Evolutionary conservation across 2,888 invertebrate genomes (phyloP).

Genomic region (Diadromus collaris): DNA sequence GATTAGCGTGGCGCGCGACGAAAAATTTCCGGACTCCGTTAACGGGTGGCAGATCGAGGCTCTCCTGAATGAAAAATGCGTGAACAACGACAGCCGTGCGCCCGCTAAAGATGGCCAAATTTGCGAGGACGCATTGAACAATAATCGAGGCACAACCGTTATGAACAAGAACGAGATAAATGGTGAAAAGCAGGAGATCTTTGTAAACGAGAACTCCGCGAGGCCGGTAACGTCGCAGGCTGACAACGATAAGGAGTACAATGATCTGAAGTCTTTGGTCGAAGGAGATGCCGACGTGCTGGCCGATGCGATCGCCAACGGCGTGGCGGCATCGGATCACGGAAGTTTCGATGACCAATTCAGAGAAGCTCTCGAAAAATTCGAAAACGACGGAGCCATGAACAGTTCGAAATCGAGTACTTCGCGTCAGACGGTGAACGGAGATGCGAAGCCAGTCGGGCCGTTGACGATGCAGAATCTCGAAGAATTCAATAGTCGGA

Average conservation of each 20-base stretch:
- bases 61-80: not conserved
- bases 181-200: not conserved
- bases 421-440: not conserved
- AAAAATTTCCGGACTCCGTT: conserved; percentile 20
- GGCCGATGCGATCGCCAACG: not conserved
- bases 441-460: not conserved
- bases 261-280: conserved; percentile 21
- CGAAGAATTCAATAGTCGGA: conserved; percentile 9
- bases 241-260: not conserved
- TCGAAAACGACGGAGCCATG: not conserved
- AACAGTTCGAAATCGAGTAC: not conserved
- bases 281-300: not conserved
- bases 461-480: conserved; percentile 42
- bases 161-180: conserved; percentile 13
- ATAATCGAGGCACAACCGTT: conserved; percentile 27
- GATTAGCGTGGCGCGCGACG: not conserved
- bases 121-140: conserved; percentile 43
- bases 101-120: not conserved
- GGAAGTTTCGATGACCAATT: not conserved
- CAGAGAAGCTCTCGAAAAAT: not conserved
- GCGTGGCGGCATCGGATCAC: not conserved
- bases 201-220: not conserved
- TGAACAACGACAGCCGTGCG: not conserved
- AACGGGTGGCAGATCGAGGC: conserved; percentile 29
- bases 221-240: not conserved